A percentile compares a stretch with the other conserved stretches of the same genome.
Evolutionary conservation across 2,113 vertebrate genomes (phyloP).

Genomic region (Pituophis catenifer): DNA sequence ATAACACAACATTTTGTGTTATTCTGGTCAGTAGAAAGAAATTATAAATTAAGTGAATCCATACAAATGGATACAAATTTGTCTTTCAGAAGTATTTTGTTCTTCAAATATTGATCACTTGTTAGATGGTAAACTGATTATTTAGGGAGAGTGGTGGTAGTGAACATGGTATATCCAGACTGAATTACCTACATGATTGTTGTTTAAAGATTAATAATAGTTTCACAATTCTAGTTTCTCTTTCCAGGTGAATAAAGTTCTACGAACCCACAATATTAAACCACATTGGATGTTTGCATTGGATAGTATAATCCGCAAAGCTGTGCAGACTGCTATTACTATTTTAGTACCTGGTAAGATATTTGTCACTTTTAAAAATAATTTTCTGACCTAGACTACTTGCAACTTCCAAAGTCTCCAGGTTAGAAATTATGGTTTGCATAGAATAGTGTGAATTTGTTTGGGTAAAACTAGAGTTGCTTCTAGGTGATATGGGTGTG

Average conservation of each 20-base stretch:
- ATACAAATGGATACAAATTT: not conserved
- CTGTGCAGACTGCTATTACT: slow-evolving; percentile 95
- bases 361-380: not conserved
- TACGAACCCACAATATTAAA: slow-evolving; percentile 97
- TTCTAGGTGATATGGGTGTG: not conserved
- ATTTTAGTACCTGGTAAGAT: slow-evolving; percentile 93
- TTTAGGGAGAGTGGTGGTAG: not conserved
- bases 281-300: slow-evolving; percentile 99
- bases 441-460: not conserved
- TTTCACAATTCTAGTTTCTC: slow-evolving; percentile 35
- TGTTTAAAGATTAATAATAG: not conserved
- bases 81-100: not conserved
- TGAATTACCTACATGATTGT: not conserved
- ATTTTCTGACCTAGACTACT: not conserved
- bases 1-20: not conserved
- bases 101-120: not conserved
- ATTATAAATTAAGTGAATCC: not conserved
- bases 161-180: not conserved
- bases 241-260: slow-evolving; percentile 93
- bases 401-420: not conserved
- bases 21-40: not conserved
- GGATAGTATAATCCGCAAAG: slow-evolving; percentile 97
- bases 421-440: not conserved
- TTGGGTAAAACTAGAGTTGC: not conserved
- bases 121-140: not conserved